Evolutionary conservation across 2,888 invertebrate species (phyloP).

Genomic region (Perizoma affinitatum): DNA sequence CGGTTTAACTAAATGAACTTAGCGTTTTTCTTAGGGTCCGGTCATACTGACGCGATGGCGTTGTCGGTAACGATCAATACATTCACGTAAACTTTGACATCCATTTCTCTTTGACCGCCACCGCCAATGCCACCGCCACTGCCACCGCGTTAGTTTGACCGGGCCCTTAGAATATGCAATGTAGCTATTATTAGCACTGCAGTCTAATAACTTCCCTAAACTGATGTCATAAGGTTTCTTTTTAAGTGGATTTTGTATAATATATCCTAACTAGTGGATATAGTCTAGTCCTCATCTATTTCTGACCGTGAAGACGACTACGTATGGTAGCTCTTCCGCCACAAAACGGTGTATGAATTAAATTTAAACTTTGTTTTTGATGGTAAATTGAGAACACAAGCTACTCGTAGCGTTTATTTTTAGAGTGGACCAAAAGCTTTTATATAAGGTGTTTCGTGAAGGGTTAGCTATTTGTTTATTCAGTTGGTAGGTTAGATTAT

Average conservation of each 20-base stretch:
- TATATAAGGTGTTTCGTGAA: conserved; percentile 10
- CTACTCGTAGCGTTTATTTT: too few relatives aligned
- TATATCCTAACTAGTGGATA: background rate
- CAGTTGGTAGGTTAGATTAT: conserved; percentile 1
- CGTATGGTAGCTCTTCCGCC: conserved; percentile 54
- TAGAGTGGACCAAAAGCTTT: background rate
- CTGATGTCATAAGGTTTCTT: conserved; percentile 17
- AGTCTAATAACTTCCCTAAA: conserved; percentile 10
- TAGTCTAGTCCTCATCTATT: conserved; percentile 66
- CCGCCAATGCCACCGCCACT: too few relatives aligned
- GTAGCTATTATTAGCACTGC: background rate
- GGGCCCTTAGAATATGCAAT: background rate
- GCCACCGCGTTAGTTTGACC: too few relatives aligned
- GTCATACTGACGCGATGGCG: too few relatives aligned
- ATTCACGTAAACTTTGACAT: too few relatives aligned
- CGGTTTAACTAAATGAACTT: too few relatives aligned
- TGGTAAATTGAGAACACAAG: conserved; percentile 15
- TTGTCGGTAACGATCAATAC: too few relatives aligned
- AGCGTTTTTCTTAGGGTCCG: too few relatives aligned
- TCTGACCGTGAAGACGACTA: conserved; percentile 67
- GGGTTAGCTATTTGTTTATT: conserved; percentile 13
- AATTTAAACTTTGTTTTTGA: conserved; percentile 37
- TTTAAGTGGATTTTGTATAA: conserved; percentile 6
- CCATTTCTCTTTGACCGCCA: too few relatives aligned
- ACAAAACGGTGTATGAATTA: conserved; percentile 46